phyloP scores from a whole-genome alignment of 2,113 vertebrate species.

The Rhinoderma darwinii region DNA sequence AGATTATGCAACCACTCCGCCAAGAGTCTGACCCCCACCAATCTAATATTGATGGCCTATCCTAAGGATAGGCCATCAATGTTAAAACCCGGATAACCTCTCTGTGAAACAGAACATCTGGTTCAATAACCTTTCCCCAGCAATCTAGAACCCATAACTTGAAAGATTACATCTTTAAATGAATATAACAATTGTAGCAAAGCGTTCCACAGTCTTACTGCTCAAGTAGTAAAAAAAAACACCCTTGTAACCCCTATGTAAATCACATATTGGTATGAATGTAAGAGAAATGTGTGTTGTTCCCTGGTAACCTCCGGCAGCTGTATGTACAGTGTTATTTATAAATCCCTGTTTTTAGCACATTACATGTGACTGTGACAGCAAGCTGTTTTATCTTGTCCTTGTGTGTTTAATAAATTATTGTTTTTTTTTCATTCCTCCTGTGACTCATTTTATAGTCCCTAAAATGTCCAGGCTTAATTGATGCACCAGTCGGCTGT shows the following conservation, averaged over 20 bases:
- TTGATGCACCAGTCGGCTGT: slow-evolving; percentile 13
- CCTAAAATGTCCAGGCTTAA: slow-evolving; percentile 14
- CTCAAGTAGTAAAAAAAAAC: neutral
- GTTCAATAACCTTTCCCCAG: neutral
- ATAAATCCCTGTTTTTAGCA: slow-evolving; percentile 8
- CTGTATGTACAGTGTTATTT: slow-evolving; percentile 21
- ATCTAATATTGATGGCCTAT: too few relatives aligned
- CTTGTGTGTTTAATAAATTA: slow-evolving; percentile 1
- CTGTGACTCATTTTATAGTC: slow-evolving; percentile 22
- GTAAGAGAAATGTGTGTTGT: neutral
- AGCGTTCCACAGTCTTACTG: neutral
- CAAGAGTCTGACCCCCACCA: too few relatives aligned
- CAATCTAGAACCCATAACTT: neutral
- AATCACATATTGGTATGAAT: neutral
- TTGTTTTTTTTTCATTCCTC: slow-evolving; percentile 27
- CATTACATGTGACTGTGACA: neutral
- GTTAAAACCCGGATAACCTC: too few relatives aligned
- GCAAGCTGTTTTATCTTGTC: slow-evolving; percentile 11
- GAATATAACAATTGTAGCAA: neutral
- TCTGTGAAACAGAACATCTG: neutral
- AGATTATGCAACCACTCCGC: too few relatives aligned
- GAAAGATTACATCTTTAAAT: neutral
- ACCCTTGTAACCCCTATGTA: neutral
- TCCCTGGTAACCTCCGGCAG: neutral
- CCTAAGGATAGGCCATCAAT: too few relatives aligned